Conservation (phyloP, 2,113 vertebrate species). For the Scalopus aquaticus region DNA sequence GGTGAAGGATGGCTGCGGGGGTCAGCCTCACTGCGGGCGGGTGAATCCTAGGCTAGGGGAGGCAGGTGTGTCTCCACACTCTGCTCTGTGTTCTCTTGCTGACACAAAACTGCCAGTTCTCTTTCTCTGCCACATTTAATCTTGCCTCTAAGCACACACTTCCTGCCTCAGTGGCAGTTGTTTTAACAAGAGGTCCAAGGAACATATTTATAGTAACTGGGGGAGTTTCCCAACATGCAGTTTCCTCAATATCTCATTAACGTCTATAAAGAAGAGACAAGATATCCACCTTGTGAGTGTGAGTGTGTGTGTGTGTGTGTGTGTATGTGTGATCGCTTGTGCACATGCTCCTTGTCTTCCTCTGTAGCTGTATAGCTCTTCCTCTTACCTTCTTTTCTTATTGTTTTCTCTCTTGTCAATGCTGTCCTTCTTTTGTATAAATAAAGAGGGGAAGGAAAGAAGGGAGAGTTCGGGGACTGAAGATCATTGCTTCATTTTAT, state of each 20-base stretch:
- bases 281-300: neutral
- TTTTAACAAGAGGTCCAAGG: conserved; percentile 52
- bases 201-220: conserved; percentile 58
- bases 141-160: neutral
- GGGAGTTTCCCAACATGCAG: conserved; percentile 49
- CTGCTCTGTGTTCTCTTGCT: neutral
- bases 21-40: neutral
- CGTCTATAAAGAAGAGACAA: conserved; percentile 37
- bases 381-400: neutral
- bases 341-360: neutral
- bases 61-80: neutral
- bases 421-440: neutral
- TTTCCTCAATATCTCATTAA: conserved; percentile 62
- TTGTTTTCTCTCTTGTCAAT: neutral
- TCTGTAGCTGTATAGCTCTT: neutral
- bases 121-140: conserved; percentile 34
- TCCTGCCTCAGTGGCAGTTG: conserved; percentile 50
- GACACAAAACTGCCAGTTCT: neutral
- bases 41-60: neutral
- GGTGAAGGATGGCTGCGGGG: neutral
- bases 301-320: neutral
- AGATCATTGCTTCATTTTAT: neutral
- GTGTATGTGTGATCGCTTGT: neutral
- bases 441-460: neutral
- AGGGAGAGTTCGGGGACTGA: neutral